A percentile compares a stretch with the other conserved stretches of the same genome.
These are phyloP conservation scores for Acronicta psi DNA, from an alignment of 2,888 invertebrate species.

Conservation along the genomic window DNA sequence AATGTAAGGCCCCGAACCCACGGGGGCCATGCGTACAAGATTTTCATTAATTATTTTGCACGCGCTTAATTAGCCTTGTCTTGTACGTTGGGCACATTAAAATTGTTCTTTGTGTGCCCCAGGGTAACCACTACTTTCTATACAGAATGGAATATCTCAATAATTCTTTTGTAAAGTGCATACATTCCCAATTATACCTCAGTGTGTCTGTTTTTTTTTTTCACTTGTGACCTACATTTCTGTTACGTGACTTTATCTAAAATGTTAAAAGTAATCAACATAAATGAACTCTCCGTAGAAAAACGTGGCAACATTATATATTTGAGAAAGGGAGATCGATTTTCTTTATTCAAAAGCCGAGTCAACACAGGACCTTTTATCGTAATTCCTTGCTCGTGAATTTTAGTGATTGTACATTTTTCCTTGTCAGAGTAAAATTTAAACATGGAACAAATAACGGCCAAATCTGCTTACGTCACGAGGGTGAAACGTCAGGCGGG, in stretches of 20 bases:
- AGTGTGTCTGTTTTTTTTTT: conserved; percentile 10
- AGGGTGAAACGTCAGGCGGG: conserved; percentile 45
- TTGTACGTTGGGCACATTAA: conserved; percentile 32
- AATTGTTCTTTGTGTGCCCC: conserved; percentile 33
- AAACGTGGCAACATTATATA: conserved; percentile 55
- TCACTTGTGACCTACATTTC: conserved; percentile 38
- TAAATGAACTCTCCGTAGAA: conserved; percentile 51
- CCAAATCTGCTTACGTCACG: conserved; percentile 59
- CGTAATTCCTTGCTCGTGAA: conserved; percentile 39
- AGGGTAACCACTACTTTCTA: conserved; percentile 30
- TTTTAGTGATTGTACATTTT: conserved; percentile 45
- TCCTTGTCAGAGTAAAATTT: conserved; percentile 42
- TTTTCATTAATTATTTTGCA: conserved; percentile 55
- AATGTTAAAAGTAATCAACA: conserved; percentile 60
- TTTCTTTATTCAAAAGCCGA: conserved; percentile 51
- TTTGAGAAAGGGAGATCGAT: conserved; percentile 50
- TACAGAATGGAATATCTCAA: conserved; percentile 29
- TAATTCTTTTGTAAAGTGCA: conserved; percentile 9
- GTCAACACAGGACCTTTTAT: conserved; percentile 44
- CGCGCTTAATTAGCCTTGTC: conserved; percentile 51
- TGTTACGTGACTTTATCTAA: conserved; percentile 52
- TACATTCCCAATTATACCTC: conserved; percentile 20
- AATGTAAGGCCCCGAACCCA: conserved; percentile 40
- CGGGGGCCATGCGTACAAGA: conserved; percentile 30
- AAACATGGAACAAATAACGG: conserved; percentile 42